Percentiles rank a stretch among this genome's conserved stretches.
Conservation (phyloP, 2,113 vertebrate species). For the Toxotes chatareus region DNA sequence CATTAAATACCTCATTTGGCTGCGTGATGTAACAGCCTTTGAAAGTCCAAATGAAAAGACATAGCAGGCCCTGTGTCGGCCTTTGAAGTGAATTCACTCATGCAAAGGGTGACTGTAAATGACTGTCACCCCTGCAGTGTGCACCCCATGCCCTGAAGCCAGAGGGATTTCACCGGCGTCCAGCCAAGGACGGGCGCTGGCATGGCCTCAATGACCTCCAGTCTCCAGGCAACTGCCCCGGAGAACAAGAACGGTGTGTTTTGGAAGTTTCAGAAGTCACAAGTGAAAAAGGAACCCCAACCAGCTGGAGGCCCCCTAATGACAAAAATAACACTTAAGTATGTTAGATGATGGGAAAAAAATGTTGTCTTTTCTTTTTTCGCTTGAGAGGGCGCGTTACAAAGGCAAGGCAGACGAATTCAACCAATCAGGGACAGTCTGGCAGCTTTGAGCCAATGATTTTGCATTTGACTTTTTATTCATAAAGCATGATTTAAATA, state of each 20-base stretch:
- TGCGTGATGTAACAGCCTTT: constrained; percentile 58
- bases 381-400: neutral
- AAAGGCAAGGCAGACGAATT: neutral
- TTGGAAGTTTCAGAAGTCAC: constrained; percentile 69
- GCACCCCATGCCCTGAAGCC: constrained; percentile 64
- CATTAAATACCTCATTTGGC: constrained; percentile 55
- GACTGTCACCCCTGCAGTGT: constrained; percentile 70
- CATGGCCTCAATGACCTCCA: constrained; percentile 74
- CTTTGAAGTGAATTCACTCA: constrained; percentile 79
- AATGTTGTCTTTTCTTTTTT: neutral
- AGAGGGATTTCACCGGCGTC: constrained; percentile 71
- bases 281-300: constrained; percentile 57
- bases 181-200: constrained; percentile 63
- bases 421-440: neutral
- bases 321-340: constrained; percentile 34
- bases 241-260: constrained; percentile 59
- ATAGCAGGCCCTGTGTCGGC: constrained; percentile 53
- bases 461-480: neutral
- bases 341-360: constrained; percentile 16
- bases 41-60: constrained; percentile 67
- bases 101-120: constrained; percentile 79
- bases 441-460: neutral
- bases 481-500: neutral
- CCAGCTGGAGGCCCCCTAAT: constrained; percentile 49
- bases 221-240: constrained; percentile 78